Evolutionary conservation across 2,113 vertebrate species (phyloP).

Genomic region (Antidorcas marsupialis): DNA sequence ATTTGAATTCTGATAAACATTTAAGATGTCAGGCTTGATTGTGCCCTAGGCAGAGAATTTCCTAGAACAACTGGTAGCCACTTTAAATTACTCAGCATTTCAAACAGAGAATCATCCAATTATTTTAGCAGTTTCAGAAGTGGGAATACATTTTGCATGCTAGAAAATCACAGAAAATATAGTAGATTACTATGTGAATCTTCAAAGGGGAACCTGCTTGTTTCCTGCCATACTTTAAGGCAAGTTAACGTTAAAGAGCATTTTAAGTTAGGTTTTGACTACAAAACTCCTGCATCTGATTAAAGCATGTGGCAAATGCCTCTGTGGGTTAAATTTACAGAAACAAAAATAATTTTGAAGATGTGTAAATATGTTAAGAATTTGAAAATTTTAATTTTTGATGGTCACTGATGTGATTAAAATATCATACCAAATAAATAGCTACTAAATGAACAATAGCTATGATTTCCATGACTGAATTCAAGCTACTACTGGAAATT

Average conservation of each 20-base stretch:
- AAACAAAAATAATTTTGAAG: neutral
- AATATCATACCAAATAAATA: neutral
- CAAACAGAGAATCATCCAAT: constrained; percentile 79
- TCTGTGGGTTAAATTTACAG: neutral
- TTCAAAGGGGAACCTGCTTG: constrained; percentile 43
- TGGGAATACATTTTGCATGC: constrained; percentile 60
- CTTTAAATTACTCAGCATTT: constrained; percentile 78
- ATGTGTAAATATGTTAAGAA: neutral
- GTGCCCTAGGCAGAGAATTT: constrained; percentile 73
- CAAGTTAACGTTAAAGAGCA: constrained; percentile 59
- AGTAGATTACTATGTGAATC: constrained; percentile 40
- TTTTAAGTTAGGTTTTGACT: constrained; percentile 20
- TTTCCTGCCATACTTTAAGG: neutral
- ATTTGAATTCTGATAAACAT: constrained; percentile 71
- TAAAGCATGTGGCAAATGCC: neutral
- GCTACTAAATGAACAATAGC: neutral
- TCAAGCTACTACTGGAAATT: neutral
- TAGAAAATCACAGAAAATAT: constrained; percentile 69
- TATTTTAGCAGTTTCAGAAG: constrained; percentile 73
- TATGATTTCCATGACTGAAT: neutral
- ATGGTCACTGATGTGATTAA: neutral
- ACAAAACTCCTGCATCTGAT: neutral
- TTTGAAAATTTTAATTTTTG: neutral
- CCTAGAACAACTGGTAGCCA: constrained; percentile 73
- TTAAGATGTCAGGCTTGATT: constrained; percentile 71